A percentile compares a stretch with the other conserved stretches of the same genome.
Conservation (phyloP, 2,113 vertebrate species). For the Loxodonta africana region DNA sequence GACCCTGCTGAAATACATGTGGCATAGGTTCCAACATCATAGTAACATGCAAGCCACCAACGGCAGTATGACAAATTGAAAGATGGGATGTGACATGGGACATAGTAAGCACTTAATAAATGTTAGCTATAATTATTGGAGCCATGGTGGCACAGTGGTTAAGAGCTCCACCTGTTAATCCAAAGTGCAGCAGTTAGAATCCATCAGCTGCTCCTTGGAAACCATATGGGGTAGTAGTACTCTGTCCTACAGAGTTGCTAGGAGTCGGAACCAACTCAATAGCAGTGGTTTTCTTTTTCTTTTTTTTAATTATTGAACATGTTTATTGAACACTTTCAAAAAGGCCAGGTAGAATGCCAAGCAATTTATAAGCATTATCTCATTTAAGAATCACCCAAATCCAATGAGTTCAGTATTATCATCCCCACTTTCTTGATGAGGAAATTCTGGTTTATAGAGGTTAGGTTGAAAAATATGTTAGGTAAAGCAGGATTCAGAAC, state of each 20-base stretch:
- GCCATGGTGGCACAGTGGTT: too few species aligned
- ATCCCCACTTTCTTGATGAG: not conserved
- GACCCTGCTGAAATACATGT: too few species aligned
- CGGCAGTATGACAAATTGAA: too few species aligned
- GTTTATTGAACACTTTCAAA: not conserved
- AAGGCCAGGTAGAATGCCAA: not conserved
- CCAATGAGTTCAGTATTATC: not conserved
- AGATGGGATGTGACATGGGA: not conserved
- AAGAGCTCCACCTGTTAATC: too few species aligned
- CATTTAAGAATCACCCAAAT: not conserved
- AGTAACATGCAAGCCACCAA: too few species aligned
- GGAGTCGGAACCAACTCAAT: too few species aligned
- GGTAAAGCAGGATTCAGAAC: not conserved
- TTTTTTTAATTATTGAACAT: not conserved
- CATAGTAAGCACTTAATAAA: not conserved
- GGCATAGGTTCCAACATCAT: too few species aligned
- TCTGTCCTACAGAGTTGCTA: too few species aligned
- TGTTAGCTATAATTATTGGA: not conserved
- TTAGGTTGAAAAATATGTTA: not conserved
- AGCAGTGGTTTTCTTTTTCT: too few species aligned
- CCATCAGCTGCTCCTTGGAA: too few species aligned
- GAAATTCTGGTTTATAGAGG: not conserved
- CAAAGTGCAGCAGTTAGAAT: too few species aligned
- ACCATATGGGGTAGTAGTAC: too few species aligned
- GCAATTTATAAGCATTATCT: not conserved